Evolutionary conservation across 2,113 vertebrate genomes (phyloP).

Genomic region (Tonatia bakeri): DNA sequence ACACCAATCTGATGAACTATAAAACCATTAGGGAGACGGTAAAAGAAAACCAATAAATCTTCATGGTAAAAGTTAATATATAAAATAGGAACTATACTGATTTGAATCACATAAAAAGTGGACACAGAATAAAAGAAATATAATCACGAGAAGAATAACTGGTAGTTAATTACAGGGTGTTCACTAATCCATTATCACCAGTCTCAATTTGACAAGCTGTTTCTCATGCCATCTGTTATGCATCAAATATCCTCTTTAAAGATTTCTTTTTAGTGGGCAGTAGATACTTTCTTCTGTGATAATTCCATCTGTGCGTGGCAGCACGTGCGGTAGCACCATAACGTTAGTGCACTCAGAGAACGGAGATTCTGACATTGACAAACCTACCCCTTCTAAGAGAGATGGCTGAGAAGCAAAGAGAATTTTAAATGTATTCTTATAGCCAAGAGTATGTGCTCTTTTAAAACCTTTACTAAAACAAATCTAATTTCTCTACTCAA

Average conservation of each 20-base stretch:
- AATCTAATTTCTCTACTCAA: slow-evolving; percentile 9
- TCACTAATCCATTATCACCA: not conserved
- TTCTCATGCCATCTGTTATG: slow-evolving; percentile 59
- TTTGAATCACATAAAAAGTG: not conserved
- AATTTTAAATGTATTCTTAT: not conserved
- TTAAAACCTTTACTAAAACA: not conserved
- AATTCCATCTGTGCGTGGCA: slow-evolving; percentile 40
- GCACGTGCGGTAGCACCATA: not conserved
- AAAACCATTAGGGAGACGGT: not conserved
- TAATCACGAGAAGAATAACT: not conserved
- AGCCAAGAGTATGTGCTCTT: not conserved
- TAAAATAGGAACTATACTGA: not conserved
- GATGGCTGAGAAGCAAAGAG: not conserved
- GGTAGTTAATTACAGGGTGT: not conserved
- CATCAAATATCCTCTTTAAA: not conserved
- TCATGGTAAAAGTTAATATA: not conserved
- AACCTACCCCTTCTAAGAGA: not conserved
- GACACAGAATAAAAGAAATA: not conserved
- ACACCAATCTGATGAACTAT: not conserved
- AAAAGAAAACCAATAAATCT: not conserved
- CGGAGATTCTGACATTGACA: not conserved
- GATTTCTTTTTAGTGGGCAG: not conserved
- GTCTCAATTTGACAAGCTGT: slow-evolving; percentile 24
- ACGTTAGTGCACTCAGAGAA: not conserved
- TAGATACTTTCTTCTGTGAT: not conserved